Base-by-base conservation (phyloP, 2,113 vertebrate genomes). In the Pygoscelis adeliae region DNA sequence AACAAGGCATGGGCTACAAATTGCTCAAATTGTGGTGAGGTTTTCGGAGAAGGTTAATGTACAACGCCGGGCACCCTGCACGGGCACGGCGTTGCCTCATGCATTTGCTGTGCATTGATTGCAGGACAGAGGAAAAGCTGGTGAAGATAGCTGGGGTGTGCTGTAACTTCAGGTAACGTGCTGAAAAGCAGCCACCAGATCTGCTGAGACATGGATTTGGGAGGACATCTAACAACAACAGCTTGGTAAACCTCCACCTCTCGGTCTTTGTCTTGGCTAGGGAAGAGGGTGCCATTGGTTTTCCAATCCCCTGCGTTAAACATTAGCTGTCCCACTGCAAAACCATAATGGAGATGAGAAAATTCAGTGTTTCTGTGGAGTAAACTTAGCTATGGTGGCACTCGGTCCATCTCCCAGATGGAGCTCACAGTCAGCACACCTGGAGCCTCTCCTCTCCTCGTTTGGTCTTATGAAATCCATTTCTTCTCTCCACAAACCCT, bases 1-100 rank as follows among this genome's bases (percentile, higher is more conserved):
- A 63, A 10, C 7, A 18, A 89, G 69, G 9, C 1, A 5, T 52
- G 36, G 40, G 62, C 58, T 80, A 61, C 36, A 52, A 46, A 34
- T 4, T 58, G 29, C 58, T 91, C 36, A 16, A 9, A 11, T 46
- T 36, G 21, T 47, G 61, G 17, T 6, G 74, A 46, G 82, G 65
- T 23, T 55, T 92, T 61, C 7, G 13, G 53, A 12, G 55, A 25
- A 87, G 67, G 21, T 52, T 62, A 9, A 9, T 18, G 44, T 25
- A 19, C 30, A 32, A 38, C 19, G 5, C 29, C 2, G 2, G 47
- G 56, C 15, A 59, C 38, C 36, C 16, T 47, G 32, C 9, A 2
- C 3, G 6, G 77, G 29, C 61, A 61, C 2, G 5, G 19, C 8
- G 2, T 12, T 23, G 49, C 16, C 55, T 77, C 0, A 1, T 49